A percentile compares a stretch with the other conserved stretches of the same genome.
phyloP scores from a whole-genome alignment of 2,113 vertebrate genomes.

The Bungarus multicinctus region DNA sequence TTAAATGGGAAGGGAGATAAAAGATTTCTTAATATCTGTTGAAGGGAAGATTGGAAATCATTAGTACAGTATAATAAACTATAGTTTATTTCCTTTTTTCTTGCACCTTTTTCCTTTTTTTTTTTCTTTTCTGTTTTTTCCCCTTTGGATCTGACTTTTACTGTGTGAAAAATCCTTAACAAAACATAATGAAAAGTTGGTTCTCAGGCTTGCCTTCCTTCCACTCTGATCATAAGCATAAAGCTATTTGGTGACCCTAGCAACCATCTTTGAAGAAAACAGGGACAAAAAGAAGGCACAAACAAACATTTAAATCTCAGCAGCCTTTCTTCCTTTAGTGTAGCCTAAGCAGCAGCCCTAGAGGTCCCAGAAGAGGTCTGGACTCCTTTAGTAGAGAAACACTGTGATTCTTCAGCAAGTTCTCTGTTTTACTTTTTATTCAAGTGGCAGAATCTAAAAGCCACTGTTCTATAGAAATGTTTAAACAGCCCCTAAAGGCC shows the following conservation, averaged over 20 bases:
- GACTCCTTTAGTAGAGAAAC: not conserved
- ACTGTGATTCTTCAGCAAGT: not conserved
- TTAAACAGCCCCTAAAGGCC: not conserved
- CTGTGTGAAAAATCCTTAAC: not conserved
- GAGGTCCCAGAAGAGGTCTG: not conserved
- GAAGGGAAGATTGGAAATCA: not conserved
- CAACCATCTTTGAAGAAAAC: not conserved
- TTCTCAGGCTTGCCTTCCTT: not conserved
- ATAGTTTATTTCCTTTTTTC: not conserved
- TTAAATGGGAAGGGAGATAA: not conserved
- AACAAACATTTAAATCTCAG: not conserved
- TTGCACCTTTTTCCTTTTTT: not conserved
- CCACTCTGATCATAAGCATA: not conserved
- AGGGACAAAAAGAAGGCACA: not conserved
- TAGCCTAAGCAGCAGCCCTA: not conserved
- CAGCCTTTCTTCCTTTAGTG: not conserved
- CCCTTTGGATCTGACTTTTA: not conserved
- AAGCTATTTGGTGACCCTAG: not conserved
- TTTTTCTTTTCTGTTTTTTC: not conserved
- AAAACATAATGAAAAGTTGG: not conserved
- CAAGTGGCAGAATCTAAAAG: not conserved
- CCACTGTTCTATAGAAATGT: not conserved
- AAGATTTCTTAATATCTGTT: not conserved
- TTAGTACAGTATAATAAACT: not conserved
- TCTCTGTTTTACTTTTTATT: not conserved